Base-by-base conservation (phyloP, 2,113 vertebrate species). In the Ctenomys sociabilis region DNA sequence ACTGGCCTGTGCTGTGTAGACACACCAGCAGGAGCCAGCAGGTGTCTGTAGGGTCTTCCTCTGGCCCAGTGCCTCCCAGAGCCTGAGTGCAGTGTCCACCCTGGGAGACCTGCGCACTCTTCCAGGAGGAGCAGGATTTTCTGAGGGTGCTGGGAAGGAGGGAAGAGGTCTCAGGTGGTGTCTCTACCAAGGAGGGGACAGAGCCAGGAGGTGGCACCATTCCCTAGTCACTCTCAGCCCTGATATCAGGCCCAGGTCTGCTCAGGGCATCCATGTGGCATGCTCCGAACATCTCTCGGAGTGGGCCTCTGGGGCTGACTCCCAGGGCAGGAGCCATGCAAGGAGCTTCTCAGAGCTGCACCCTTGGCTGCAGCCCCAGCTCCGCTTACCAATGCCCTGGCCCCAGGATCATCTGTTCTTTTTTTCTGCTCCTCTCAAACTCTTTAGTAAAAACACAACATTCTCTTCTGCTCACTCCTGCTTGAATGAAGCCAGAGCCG, bases 261-360 rank as follows among this genome's bases (percentile, higher is more conserved):
- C 54, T 54, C 35, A 30, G 43, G 80, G 40, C 22, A 10, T n/a
- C 35, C 2, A 5, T 3, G 10, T 14, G 17, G 17, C 35, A 7
- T 2, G 54, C 4, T 3, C 17, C 0, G 12, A 22, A 11, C 21
- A 13, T 22, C 6, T 1, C 1, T 19, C 37, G 4, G 84, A 21
- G 35, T 9, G 22, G 35, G 57, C 40, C 64, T 9, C 30, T 0
- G 3, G 57, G 77, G 40, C 45, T 4, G 43, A 16, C 45, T 35
- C 49, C 0, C 40, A 80, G 54, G 16, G 54, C n/a, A 24, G 35
- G 35, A 12, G 19, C 75, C 3, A 2, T 5, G 4, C 30, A 0
- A 4, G 72, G 4, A 5, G 32, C 66, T 70, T 70, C 35, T 70
- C 66, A 19, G 3, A 70, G 66, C 16, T 19, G 7, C 66, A 70